A percentile compares a stretch with the other conserved stretches of the same genome.
These are phyloP conservation scores for Cyrtonyx montezumae DNA, from an alignment of 2,113 vertebrate species.

Conservation along the genomic window DNA sequence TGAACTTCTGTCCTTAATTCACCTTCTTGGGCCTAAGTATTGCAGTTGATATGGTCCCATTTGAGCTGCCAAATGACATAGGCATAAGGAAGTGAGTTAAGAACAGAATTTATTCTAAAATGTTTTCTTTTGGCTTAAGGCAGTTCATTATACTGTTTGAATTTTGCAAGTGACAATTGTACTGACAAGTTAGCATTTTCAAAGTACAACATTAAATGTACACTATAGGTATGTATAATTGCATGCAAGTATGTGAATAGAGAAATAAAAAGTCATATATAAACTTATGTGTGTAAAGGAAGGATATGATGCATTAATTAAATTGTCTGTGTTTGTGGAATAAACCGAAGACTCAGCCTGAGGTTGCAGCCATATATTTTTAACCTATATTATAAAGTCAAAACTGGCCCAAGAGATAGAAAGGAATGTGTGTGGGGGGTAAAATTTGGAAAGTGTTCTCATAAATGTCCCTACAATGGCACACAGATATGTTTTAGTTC, in stretches of 20 bases:
- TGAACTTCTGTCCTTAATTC: constrained; percentile 49
- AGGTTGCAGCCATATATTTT: neutral
- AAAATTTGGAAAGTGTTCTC: neutral
- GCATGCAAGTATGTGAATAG: neutral
- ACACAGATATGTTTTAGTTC: neutral
- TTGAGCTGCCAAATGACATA: neutral
- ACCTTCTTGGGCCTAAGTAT: constrained; percentile 6
- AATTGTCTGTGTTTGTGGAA: neutral
- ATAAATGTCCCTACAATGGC: neutral
- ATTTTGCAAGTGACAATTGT: neutral
- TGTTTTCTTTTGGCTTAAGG: neutral
- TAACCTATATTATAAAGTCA: neutral
- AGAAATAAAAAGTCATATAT: neutral
- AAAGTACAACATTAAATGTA: neutral
- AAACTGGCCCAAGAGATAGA: neutral
- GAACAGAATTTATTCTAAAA: constrained; percentile 23
- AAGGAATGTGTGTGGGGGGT: rapidly evolving
- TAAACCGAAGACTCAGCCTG: neutral
- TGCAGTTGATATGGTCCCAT: neutral
- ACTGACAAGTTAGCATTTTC: neutral
- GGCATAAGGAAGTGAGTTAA: constrained; percentile 46
- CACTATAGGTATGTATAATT: neutral
- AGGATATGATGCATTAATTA: neutral
- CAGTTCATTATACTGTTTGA: neutral
- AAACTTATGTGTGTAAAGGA: neutral